Conservation (phyloP, 2,888 invertebrate species). For the Oxystoma pomonae region DNA sequence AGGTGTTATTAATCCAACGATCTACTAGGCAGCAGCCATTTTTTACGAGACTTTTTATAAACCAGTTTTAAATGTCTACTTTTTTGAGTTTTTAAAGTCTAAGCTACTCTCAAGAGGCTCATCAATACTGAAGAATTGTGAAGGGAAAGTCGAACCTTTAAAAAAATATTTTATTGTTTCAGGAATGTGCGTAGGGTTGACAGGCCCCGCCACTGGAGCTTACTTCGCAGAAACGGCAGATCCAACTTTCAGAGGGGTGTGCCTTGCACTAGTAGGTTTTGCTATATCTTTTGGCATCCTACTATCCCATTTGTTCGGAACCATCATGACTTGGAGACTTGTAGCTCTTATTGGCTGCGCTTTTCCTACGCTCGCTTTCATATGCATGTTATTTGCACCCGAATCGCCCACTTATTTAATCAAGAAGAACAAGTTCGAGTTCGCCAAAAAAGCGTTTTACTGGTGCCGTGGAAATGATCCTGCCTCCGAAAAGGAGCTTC, state of each 20-base stretch:
- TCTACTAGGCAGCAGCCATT: no score
- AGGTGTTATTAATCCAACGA: no score
- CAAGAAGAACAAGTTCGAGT: slow-evolving; percentile 53
- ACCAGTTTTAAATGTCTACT: no score
- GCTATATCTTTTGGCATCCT: slow-evolving; percentile 60
- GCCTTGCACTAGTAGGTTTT: slow-evolving; percentile 54
- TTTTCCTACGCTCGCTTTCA: slow-evolving; percentile 50
- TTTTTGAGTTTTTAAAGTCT: no score
- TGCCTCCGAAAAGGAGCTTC: slow-evolving; percentile 51
- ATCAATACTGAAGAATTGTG: no score
- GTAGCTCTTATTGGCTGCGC: slow-evolving; percentile 29
- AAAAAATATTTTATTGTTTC: slow-evolving; percentile 10
- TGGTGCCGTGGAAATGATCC: slow-evolving; percentile 50
- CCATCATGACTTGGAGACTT: slow-evolving; percentile 57
- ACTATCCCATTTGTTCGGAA: slow-evolving; percentile 63
- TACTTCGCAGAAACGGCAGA: slow-evolving; percentile 42
- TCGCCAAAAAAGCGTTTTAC: slow-evolving; percentile 55
- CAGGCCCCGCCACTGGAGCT: slow-evolving; percentile 43
- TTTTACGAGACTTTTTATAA: no score
- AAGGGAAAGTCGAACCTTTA: no score
- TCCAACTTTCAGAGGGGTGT: slow-evolving; percentile 55
- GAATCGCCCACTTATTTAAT: slow-evolving; percentile 67
- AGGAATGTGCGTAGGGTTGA: slow-evolving; percentile 45
- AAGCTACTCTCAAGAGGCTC: no score
- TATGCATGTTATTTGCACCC: slow-evolving; percentile 53